These are phyloP conservation scores for Drosophila gaucha DNA, from an alignment of 2,888 invertebrate species.

Conservation along the genomic window DNA sequence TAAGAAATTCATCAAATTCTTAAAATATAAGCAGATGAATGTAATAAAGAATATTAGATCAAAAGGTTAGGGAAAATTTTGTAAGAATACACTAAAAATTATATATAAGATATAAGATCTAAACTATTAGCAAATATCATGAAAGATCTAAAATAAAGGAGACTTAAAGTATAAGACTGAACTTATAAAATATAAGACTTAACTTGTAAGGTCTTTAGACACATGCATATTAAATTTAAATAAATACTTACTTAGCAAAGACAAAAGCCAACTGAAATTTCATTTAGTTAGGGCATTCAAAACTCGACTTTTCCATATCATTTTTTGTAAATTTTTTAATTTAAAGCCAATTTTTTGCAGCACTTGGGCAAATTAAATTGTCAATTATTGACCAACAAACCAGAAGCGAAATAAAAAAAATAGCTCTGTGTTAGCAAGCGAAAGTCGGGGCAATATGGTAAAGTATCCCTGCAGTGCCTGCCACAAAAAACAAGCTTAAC, in stretches of 20 bases:
- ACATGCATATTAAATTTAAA: too few species aligned
- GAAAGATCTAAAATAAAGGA: too few species aligned
- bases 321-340: neutral
- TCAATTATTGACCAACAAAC: constrained; percentile 81
- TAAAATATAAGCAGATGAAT: too few species aligned
- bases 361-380: constrained; percentile 82
- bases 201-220: too few species aligned
- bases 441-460: constrained; percentile 56
- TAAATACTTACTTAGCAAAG: neutral
- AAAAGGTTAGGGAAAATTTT: too few species aligned
- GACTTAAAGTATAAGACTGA: too few species aligned
- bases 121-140: too few species aligned
- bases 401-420: constrained; percentile 24
- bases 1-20: too few species aligned
- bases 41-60: too few species aligned
- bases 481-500: constrained; percentile 1
- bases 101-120: too few species aligned
- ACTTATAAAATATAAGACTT: too few species aligned
- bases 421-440: constrained; percentile 49
- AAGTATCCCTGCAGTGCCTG: neutral
- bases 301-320: constrained; percentile 7
- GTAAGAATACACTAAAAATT: too few species aligned
- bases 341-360: constrained; percentile 38
- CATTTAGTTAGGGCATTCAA: constrained; percentile 33
- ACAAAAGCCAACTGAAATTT: neutral